Base-by-base conservation (phyloP, 2,113 vertebrate species). In the Fregata magnificens region DNA sequence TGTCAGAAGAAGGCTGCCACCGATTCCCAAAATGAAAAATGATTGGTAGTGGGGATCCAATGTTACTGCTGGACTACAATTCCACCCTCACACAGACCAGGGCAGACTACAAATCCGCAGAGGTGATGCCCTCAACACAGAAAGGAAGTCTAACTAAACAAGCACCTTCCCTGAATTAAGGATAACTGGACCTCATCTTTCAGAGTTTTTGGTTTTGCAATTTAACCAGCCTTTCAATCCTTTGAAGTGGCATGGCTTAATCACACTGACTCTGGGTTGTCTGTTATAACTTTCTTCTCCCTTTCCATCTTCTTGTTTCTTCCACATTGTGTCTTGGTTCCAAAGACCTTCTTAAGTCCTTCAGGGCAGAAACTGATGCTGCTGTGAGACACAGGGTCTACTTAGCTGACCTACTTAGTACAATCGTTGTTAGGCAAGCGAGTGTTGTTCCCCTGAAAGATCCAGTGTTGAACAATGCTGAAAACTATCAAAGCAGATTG, bases 331-430 rank as follows among this genome's bases (percentile, higher is more conserved):
- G 69, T 25, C 52, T 79, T 91, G 58, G 88, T 83, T 84, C 32
- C 38, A 71, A 58, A 77, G 45, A 70, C 47, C 36, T 85, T 88
- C 32, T 79, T 45, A 93, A 92, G 22, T n/a, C 61, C 53, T 92
- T 70, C 58, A 72, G 66, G 66, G 44, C 45, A 90, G 62, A 92
- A 96, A 80, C 16, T 1, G 4, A 82, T 58, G 86, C 16, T 92
- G 56, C 69, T 88, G 36, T 86, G 59, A 78, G 88, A 83, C 63
- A 63, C 29, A n/a, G 13, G 34, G 42, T 56, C 47, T 90, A 21
- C 52, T 71, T 44, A 45, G 59, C 45, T 95, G 95, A 96, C 95
- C 95, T 93, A 86, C 66, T 94, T 95, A 81, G 22, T 82, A 56
- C 55, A 87, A 87, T 71, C 9, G 1, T 42, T 62, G 18, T 56